Conservation (phyloP, 2,888 invertebrate species). For the Phalera bucephala region DNA sequence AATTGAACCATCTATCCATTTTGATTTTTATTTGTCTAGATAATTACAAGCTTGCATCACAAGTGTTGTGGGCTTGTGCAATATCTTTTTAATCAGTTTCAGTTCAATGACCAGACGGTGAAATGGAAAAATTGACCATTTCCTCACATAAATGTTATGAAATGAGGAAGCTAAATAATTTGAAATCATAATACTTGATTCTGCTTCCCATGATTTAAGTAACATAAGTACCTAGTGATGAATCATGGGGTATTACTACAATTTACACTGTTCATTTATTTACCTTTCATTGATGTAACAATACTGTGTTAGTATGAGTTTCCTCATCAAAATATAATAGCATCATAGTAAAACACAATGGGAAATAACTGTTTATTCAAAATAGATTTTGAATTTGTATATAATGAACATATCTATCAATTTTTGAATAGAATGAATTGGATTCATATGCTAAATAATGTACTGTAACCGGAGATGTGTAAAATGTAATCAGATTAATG, state of each 20-base stretch:
- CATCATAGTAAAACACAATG: no score
- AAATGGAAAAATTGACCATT: conserved; percentile 3
- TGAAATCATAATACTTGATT: conserved; percentile 6
- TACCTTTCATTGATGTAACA: no score
- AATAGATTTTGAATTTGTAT: no score
- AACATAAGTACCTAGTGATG: neutral
- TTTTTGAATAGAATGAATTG: no score
- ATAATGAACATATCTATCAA: no score
- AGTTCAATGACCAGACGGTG: conserved; percentile 2
- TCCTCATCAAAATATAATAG: no score
- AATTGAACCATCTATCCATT: neutral
- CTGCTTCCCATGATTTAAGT: neutral
- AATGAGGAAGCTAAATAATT: conserved; percentile 4
- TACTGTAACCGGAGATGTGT: no score
- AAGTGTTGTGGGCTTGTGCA: neutral
- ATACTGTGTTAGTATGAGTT: no score
- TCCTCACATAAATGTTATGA: neutral
- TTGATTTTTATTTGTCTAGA: neutral
- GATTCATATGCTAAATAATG: no score
- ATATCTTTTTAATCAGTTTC: neutral
- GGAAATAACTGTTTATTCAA: no score
- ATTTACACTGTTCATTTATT: no score
- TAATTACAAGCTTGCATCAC: neutral
- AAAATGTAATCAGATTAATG: no score
- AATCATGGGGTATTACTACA: neutral